Conservation (phyloP, 92 coral and sea anemone species). For the Epizoanthus fatuus region DNA sequence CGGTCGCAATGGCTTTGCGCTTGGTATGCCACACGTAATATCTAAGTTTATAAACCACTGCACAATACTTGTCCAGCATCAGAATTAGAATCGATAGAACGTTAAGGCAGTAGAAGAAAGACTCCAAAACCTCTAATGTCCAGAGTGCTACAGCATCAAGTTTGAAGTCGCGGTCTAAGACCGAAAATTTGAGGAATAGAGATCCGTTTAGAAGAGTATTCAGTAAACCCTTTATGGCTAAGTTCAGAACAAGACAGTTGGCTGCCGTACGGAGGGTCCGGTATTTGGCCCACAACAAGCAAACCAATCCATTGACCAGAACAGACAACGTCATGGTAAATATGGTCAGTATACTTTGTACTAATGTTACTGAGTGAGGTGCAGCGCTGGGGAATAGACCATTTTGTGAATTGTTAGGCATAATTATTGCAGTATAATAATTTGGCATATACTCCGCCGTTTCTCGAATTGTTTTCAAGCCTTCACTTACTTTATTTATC, state of each 20-base stretch:
- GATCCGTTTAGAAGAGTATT: background rate
- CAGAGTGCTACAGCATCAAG: background rate
- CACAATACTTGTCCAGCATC: conserved; percentile 26
- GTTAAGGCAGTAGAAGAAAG: conserved; percentile 24
- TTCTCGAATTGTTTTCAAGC: no score
- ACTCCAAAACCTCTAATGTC: conserved; percentile 18
- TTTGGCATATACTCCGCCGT: no score
- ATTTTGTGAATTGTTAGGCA: no score
- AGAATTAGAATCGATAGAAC: conserved; percentile 21
- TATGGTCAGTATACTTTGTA: background rate
- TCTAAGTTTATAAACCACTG: conserved; percentile 21
- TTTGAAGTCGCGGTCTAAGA: conserved; percentile 14
- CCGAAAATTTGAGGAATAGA: background rate
- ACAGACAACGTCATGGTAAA: background rate
- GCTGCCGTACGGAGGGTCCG: conserved; percentile 27
- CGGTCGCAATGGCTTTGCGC: background rate
- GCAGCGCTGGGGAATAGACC: no score
- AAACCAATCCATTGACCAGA: conserved; percentile 7
- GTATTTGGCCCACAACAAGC: conserved; percentile 6
- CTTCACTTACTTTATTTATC: no score
- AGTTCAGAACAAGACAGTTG: conserved; percentile 26
- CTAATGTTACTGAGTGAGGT: background rate
- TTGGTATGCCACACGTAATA: conserved; percentile 37
- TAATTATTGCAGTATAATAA: no score
- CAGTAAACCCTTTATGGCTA: conserved; percentile 28